A percentile compares a stretch with the other conserved stretches of the same genome.
Conservation (phyloP, 1,140 invertebrate genomes). For the Eupristina koningsbergeri region DNA sequence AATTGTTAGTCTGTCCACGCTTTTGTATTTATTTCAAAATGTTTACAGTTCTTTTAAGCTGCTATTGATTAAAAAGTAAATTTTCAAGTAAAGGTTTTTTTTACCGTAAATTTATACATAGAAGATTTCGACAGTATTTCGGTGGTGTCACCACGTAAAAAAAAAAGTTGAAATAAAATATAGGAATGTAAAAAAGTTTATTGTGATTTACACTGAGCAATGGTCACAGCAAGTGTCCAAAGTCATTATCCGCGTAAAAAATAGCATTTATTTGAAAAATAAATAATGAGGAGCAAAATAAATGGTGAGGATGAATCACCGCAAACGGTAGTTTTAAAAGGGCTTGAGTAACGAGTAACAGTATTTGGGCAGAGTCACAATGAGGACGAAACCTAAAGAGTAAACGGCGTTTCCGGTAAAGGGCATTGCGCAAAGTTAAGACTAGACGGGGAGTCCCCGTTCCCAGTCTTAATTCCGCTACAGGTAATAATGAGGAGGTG, state of each 20-base stretch:
- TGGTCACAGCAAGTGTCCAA: neutral
- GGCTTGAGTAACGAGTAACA: conserved; percentile 31
- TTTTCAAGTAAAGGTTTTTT: too few relatives aligned
- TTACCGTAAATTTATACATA: too few relatives aligned
- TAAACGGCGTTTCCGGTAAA: conserved; percentile 16
- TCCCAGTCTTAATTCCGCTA: neutral
- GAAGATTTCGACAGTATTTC: too few relatives aligned
- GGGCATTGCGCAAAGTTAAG: conserved; percentile 18
- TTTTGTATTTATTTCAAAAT: too few relatives aligned
- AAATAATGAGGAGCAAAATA: neutral
- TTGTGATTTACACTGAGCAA: neutral
- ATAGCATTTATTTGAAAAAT: neutral
- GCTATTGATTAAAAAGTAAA: too few relatives aligned
- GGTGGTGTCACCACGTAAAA: too few relatives aligned
- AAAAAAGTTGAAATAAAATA: neutral
- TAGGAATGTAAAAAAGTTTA: neutral
- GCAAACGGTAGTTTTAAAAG: conserved; percentile 29
- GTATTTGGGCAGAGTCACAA: neutral
- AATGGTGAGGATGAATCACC: neutral
- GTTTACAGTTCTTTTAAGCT: too few relatives aligned
- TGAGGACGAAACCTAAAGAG: neutral
- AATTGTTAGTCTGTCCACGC: too few relatives aligned
- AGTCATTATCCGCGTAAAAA: neutral
- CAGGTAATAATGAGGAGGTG: neutral
- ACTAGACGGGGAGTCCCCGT: neutral